These are phyloP conservation scores for Nylanderia fulva DNA, from an alignment of 1,140 invertebrate species.

Conservation along the genomic window DNA sequence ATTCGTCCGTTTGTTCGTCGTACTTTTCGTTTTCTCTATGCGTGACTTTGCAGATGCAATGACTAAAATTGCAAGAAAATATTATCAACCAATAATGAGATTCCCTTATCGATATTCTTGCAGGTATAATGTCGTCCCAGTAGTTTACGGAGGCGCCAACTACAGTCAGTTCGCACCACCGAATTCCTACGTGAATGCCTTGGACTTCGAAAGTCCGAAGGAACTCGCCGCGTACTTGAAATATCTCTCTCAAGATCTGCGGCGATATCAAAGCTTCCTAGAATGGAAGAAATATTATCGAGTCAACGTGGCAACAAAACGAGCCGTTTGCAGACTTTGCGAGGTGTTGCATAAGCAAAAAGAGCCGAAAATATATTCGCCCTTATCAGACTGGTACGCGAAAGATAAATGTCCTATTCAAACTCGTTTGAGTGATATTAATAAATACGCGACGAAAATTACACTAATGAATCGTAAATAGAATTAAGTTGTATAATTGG, in stretches of 20 bases:
- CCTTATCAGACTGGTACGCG: constrained; percentile 74
- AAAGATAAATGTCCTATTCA: constrained; percentile 73
- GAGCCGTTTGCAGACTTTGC: constrained; percentile 75
- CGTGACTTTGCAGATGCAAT: not conserved
- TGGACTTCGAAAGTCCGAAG: constrained; percentile 85
- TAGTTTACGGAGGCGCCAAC: constrained; percentile 87
- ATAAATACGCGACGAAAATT: constrained; percentile 42
- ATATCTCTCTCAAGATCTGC: constrained; percentile 82
- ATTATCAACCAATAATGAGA: constrained; percentile 20
- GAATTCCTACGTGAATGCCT: constrained; percentile 88
- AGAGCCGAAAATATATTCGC: constrained; percentile 54
- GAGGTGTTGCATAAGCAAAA: constrained; percentile 67
- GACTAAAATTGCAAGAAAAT: not conserved
- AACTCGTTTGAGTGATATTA: constrained; percentile 23
- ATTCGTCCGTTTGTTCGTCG: not conserved
- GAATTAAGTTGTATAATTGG: constrained; percentile 1
- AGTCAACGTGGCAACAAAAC: not conserved
- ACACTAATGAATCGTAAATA: not conserved
- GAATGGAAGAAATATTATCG: constrained; percentile 85
- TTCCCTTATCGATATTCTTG: constrained; percentile 45
- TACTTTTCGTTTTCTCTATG: not conserved
- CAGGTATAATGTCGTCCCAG: constrained; percentile 84
- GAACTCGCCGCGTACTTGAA: constrained; percentile 86
- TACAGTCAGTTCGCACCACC: constrained; percentile 86
- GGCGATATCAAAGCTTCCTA: constrained; percentile 85